Base-by-base conservation (phyloP, 1,140 invertebrate species). In the Pseudomyrmex dendroicus region DNA sequence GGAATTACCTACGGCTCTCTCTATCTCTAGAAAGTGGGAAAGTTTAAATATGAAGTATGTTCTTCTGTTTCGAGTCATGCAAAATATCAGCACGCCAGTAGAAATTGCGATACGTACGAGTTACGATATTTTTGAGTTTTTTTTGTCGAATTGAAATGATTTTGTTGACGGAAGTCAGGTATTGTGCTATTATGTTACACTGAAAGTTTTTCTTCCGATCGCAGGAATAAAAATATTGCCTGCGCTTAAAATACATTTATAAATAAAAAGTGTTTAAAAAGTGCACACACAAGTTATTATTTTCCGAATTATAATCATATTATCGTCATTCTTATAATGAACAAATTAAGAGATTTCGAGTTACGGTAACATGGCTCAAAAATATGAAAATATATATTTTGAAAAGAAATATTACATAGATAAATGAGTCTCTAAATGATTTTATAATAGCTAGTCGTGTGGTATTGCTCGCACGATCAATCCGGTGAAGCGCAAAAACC, bases 381-480 rank as follows among this genome's bases (percentile, higher is more conserved):
- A 52, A 70, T 20, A 20, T 20, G 20, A 20, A 20, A 20, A 20
- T 20, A 20, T 17, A 54, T 35, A 20, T 80, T 56, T 59, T 35
- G 17, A 20, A 59, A 68, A 76, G 50, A 64, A 35, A 77, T 46
- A 22, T 74, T 52, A 70, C 66, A 80, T 54, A 54, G 66, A 80
- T 61, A 80, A 80, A 44, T 61, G 59, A 80, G 76, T 2, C 3
- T 70, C 76, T 80, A 80, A 80, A 80, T 66, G 76, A 80, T 52
- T 80, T 80, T 80, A 86, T 87, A 87, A 86, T 86, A 66, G 84
- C 85, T 67, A 84, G 80, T 78, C 66, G 86, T 84, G 72, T 77
- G 59, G 35, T 87, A 87, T 78, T 68, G 80, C 86, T 61, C 73
- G 84, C 56, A 35, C 73, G 78, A 64, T 44, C 52, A 13, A 70